These are phyloP conservation scores for Malurus melanocephalus DNA, from an alignment of 2,113 vertebrate genomes.

Conservation along the genomic window DNA sequence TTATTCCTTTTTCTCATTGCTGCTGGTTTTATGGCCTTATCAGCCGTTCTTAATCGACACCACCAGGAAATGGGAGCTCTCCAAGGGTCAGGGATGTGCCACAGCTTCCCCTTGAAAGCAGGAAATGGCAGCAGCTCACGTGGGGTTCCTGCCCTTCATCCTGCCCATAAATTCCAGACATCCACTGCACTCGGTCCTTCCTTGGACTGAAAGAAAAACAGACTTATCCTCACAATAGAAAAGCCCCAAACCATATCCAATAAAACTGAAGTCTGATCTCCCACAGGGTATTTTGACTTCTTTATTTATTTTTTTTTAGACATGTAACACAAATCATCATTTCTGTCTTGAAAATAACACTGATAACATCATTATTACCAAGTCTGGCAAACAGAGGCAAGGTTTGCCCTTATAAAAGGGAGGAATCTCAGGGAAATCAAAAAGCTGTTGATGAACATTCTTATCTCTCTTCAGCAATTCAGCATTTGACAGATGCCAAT, in stretches of 20 bases:
- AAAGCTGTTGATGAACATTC: not conserved
- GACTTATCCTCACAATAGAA: not conserved
- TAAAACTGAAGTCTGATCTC: not conserved
- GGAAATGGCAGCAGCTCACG: not conserved
- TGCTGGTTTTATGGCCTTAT: not conserved
- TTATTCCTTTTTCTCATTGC: not conserved
- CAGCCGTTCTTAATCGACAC: not conserved
- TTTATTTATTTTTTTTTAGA: not conserved
- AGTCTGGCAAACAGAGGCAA: not conserved
- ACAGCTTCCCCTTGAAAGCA: not conserved
- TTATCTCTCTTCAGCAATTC: not conserved
- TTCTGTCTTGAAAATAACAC: not conserved
- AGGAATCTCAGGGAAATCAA: not conserved
- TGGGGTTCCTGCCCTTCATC: not conserved
- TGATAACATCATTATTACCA: not conserved
- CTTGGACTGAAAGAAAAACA: not conserved
- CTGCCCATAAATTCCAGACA: not conserved
- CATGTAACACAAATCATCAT: not conserved
- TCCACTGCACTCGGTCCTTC: not conserved
- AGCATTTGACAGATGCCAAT: not conserved
- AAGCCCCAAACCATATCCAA: not conserved
- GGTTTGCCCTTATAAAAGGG: not conserved
- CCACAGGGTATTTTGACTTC: rapidly evolving
- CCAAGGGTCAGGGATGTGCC: not conserved
- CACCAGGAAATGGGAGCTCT: not conserved